A percentile compares a stretch with the other conserved stretches of the same genome.
Evolutionary conservation across 2,888 invertebrate genomes (phyloP).

Genomic region (Drosophila prostipennis): DNA sequence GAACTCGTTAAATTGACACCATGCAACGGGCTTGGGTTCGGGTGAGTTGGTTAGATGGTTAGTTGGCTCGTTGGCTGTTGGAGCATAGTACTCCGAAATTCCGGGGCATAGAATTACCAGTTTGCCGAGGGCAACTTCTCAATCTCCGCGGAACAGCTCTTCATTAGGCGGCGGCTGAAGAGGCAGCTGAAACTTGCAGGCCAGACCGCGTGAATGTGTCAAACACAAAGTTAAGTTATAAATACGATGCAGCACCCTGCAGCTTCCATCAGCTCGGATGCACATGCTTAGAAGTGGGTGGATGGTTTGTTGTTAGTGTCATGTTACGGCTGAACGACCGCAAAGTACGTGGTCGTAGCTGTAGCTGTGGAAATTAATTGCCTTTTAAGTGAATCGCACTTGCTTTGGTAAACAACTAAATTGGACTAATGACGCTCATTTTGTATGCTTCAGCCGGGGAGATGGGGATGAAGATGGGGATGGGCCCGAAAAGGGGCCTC

Average conservation of each 20-base stretch:
- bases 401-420: conserved; percentile 81
- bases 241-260: conserved; percentile 64
- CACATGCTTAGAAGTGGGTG: conserved; percentile 9
- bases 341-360: conserved; percentile 77
- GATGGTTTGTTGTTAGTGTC: conserved; percentile 68
- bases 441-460: conserved; percentile 57
- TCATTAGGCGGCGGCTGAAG: conserved; percentile 41
- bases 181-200: conserved; percentile 38
- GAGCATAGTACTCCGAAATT: conserved; percentile 35
- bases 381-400: conserved; percentile 83
- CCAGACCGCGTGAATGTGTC: conserved; percentile 70
- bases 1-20: conserved; percentile 54
- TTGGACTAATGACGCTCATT: conserved; percentile 81
- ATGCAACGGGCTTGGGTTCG: conserved; percentile 6
- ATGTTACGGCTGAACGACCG: conserved; percentile 81
- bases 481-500: background rate
- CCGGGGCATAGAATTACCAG: conserved; percentile 74
- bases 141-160: conserved; percentile 32
- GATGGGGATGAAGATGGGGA: background rate
- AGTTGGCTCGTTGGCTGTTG: conserved; percentile 3
- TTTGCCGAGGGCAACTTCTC: conserved; percentile 54
- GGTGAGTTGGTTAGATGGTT: background rate
- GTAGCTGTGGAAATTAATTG: conserved; percentile 83
- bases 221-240: conserved; percentile 78
- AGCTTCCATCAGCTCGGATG: conserved; percentile 19